A percentile compares a stretch with the other conserved stretches of the same genome.
Evolutionary conservation across 2,888 invertebrate genomes (phyloP).

Genomic region (Panopea generosa): DNA sequence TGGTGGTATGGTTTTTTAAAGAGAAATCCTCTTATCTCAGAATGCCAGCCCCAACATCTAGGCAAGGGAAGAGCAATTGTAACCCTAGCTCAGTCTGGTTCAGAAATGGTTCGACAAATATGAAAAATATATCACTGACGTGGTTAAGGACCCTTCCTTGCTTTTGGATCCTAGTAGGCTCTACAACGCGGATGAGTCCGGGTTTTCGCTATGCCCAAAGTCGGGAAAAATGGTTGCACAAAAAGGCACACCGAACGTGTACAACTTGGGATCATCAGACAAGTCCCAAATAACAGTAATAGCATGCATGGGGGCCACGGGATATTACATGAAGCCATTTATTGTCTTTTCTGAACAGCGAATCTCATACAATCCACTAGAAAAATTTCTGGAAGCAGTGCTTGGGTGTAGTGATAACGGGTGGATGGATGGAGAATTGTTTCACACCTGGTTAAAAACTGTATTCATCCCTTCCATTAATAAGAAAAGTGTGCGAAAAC

Average conservation of each 20-base stretch:
- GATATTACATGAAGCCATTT: constrained; percentile 13
- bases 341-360: constrained; percentile 31
- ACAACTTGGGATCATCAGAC: constrained; percentile 8
- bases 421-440: constrained; percentile 51
- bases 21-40: too few relatives aligned
- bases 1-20: constrained; percentile 25
- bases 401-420: constrained; percentile 35
- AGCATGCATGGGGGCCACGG: constrained; percentile 29
- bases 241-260: constrained; percentile 20
- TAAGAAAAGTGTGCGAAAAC: constrained; percentile 11
- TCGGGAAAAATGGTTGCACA: constrained; percentile 31
- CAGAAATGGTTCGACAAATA: neutral
- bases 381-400: constrained; percentile 36
- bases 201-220: constrained; percentile 48
- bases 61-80: constrained; percentile 7
- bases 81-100: neutral
- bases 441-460: constrained; percentile 23
- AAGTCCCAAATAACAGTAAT: constrained; percentile 54
- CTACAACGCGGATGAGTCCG: constrained; percentile 39
- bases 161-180: constrained; percentile 15
- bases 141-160: neutral
- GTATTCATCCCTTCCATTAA: constrained; percentile 30
- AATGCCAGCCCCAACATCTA: too few relatives aligned
- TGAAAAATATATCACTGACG: neutral
- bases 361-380: constrained; percentile 31